Base-by-base conservation (phyloP, 2,113 vertebrate genomes). In the Lethenteron camtschaticum region DNA sequence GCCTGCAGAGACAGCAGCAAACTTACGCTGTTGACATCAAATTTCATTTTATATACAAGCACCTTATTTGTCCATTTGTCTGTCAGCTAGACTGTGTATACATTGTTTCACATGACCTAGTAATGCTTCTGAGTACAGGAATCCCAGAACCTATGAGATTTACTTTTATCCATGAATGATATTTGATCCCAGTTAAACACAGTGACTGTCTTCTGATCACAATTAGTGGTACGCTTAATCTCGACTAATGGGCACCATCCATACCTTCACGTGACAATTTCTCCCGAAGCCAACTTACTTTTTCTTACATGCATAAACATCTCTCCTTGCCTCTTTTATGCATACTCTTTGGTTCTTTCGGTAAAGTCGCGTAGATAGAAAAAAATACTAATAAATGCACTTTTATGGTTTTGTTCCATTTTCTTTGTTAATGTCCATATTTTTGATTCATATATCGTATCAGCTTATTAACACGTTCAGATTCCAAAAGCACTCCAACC, bases 1-100 rank as follows among this genome's bases (percentile, higher is more conserved):
- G 24, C 73, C 75, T 70, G 69, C 12, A 41, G 57, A 58, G 70
- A 57, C 58, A 11, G 56, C 57, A 72, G 10, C 12, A 75, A 24
- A 55, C 16, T 58, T 41, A 41, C 41, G 41, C 41, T 41, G 41
- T 41, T 41, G 41, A 5, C 41, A 41, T 41, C 41, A 41, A 41
- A 3, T 3, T 72, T 69, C 70, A 68, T 59, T 7, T 57, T 3
- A 57, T 11, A 58, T 11, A 63, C 8, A 18, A 9, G 4, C 4
- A 13, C 2, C 58, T 70, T 18, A 68, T 55, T n/a, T 16, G 9
- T 12, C 13, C 11, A 41, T 8, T 12, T 3, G 20, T 13, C 56
- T 68, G 59, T 8, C 9, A 55, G 9, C 9, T 10, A 12, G 8
- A 56, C 9, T 55, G 10, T 12, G 6, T 12, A 56, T 9, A 71